Base-by-base conservation (phyloP, 2,888 invertebrate genomes). In the Alloscopus bannaensis region DNA sequence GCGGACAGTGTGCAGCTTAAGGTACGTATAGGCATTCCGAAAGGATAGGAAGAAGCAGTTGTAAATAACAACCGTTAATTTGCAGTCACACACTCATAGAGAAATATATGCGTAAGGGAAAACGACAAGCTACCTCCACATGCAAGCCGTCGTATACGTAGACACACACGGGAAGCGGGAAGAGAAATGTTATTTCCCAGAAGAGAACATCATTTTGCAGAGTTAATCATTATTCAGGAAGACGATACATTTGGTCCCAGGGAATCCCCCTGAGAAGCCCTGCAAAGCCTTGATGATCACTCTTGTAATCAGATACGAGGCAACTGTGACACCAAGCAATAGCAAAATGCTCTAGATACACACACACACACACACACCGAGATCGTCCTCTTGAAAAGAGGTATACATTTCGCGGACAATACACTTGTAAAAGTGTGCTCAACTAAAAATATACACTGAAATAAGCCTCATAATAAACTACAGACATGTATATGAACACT, bases 201-300 rank as follows among this genome's bases (percentile, higher is more conserved):
- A 80, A 80, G 83, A 84, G 82, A 81, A 83, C 84, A 82, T 82
- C 81, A 84, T 83, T 84, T 84, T 84, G 84, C 81, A 79, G 81
- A 84, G 84, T 84, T 84, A 84, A 84, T 84, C 84, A 84, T 84
- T 84, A 84, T 84, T 83, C 84, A 83, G 82, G 84, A 84, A 84
- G 84, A 84, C 83, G 84, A 84, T 84, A 83, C 82, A 84, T 84
- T 84, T 83, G 82, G 82, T 80, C 79, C 81, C 81, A 70, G 83
- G 70, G 70, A 82, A 84, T 82, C 82, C 84, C 84, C 82, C 57
- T 36, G 84, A 81, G 82, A 78, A 70, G 73, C 68, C 68, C 80
- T 84, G 65, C 76, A 78, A 77, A 83, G 80, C 81, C 83, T 81
- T 83, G 82, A 78, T 78, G 70, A 83, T 83, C 82, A 81, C 83